These are phyloP conservation scores for Mandrillus leucophaeus DNA, from an alignment of 2,113 vertebrate genomes.

Conservation along the genomic window DNA sequence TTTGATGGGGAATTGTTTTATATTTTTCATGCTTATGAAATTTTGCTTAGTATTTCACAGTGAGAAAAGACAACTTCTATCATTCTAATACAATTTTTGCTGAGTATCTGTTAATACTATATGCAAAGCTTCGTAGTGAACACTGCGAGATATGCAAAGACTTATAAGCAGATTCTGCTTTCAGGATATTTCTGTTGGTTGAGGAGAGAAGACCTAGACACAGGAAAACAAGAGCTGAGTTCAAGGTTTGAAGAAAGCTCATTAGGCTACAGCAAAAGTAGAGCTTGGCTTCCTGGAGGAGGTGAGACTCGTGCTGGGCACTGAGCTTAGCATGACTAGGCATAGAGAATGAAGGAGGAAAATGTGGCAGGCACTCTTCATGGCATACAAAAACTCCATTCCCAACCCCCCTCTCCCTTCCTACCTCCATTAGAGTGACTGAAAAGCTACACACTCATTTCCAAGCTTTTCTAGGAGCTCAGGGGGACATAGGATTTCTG, in stretches of 20 bases:
- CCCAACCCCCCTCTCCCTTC: neutral
- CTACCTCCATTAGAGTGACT: neutral
- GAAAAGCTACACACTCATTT: neutral
- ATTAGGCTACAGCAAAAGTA: neutral
- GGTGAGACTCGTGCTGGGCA: neutral
- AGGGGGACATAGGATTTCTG: neutral
- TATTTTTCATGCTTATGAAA: neutral
- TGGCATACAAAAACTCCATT: neutral
- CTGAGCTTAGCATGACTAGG: neutral
- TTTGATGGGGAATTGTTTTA: neutral
- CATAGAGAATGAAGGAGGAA: neutral
- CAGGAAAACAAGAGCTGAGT: neutral
- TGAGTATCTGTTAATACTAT: neutral
- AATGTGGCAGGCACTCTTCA: rapidly evolving
- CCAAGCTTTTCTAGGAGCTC: neutral
- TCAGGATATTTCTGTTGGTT: neutral
- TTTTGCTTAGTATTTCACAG: neutral
- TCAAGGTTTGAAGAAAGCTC: neutral
- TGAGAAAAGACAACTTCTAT: neutral
- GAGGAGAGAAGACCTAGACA: neutral
- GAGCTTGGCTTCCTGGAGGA: neutral
- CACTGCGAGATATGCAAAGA: neutral
- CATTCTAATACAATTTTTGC: neutral
- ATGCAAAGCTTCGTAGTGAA: neutral
- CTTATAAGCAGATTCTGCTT: neutral